Base-by-base conservation (phyloP, 2,888 invertebrate genomes). In the Conistra vaccinii region DNA sequence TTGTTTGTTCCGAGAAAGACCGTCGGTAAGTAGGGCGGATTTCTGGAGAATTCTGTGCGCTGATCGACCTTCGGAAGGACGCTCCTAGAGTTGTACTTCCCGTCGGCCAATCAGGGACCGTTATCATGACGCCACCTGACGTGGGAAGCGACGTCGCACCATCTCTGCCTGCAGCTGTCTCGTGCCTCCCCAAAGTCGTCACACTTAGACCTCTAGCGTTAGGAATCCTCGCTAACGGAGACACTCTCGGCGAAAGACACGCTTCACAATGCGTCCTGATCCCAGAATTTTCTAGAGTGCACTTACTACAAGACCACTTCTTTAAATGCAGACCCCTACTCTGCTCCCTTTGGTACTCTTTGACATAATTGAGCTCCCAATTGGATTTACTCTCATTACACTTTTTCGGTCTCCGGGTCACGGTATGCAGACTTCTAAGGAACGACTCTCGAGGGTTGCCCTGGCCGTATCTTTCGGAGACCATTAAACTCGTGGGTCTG, bases 211-310 rank as follows among this genome's bases (percentile, higher is more conserved):
- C 96, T 85, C 95, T 90, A 0, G 96, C 91, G 61, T 95, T 96
- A 2, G 96, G 93, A 60, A 95, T 92, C 68, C 96, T 90, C 0
- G 96, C 89, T 39, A 96, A 76, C 0, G 93, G 94, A 6, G 93
- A 93, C 10, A 96, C 96, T 85, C 97, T 95, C 0, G 98, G 98
- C 0, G 98, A 97, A 87, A 98, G 97, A 89, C 98, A 98, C 0
- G 98, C 98, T 88, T 98, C 98, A 92, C 98, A 98, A 78, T 97
- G 97, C 10, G 97, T 97, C 79, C 97, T 96, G 45, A 97, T 97
- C 0, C 97, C 97, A 69, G 97, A 96, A 94, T 98, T 98, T 85
- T 98, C 97, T 53, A 98, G 93, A 0, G 98, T 98, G 91, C 98
- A 98, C 88, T 98, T 97, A 86, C 97, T 97, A 90, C 98, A 98